Percentiles rank a stretch among this genome's conserved stretches.
These are phyloP conservation scores for Astatoreochromis straeleni DNA, from an alignment of 2,113 vertebrate species.

Conservation along the genomic window DNA sequence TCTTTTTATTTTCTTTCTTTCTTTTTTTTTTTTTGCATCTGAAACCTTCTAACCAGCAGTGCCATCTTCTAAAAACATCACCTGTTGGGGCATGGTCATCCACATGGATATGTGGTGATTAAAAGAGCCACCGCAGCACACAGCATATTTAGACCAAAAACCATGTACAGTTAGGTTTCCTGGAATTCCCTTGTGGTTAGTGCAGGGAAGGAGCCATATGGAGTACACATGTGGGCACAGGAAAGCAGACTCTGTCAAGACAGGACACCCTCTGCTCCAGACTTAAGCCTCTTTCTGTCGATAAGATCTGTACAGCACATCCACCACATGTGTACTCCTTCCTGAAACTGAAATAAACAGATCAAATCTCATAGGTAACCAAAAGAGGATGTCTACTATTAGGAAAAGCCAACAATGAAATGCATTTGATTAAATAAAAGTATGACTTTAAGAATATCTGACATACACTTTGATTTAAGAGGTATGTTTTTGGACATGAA, in stretches of 20 bases:
- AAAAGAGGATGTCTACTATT: background rate
- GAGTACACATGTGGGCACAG: slow-evolving; percentile 56
- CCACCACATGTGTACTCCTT: slow-evolving; percentile 18
- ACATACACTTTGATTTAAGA: background rate
- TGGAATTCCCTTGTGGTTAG: slow-evolving; percentile 56
- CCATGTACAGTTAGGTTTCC: slow-evolving; percentile 41
- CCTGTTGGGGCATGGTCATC: slow-evolving; percentile 48
- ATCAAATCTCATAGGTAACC: background rate
- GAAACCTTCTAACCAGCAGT: background rate
- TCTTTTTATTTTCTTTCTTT: background rate
- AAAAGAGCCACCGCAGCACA: slow-evolving; percentile 4
- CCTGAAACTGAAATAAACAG: slow-evolving; percentile 35
- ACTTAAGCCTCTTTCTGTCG: background rate
- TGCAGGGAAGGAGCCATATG: slow-evolving; percentile 56
- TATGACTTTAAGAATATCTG: background rate
- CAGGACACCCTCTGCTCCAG: slow-evolving; percentile 18
- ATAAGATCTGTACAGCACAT: slow-evolving; percentile 34
- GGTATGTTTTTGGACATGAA: background rate
- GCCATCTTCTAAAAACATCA: slow-evolving; percentile 12
- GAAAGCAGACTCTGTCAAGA: slow-evolving; percentile 30
- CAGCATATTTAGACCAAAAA: slow-evolving; percentile 41
- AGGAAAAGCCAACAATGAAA: background rate
- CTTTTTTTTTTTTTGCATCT: background rate
- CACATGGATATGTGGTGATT: slow-evolving; percentile 33
- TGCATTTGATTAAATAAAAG: background rate